Evolutionary conservation across 2,113 vertebrate species (phyloP).

Genomic region (Cercocebus atys): DNA sequence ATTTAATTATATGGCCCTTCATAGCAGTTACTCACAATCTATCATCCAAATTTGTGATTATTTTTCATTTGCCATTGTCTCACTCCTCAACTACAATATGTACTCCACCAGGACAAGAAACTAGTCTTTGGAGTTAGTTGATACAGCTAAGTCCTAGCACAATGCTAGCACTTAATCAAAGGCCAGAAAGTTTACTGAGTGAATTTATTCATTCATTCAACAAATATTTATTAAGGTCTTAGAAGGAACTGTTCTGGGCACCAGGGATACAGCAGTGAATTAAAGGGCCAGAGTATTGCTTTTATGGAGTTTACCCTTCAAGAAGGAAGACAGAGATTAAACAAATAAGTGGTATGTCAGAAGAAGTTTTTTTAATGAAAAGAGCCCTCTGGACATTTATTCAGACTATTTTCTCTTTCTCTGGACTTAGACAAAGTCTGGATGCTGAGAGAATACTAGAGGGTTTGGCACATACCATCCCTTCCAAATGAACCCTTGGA

Average conservation of each 20-base stretch:
- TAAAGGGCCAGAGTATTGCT: not conserved
- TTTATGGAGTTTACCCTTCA: not conserved
- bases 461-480: not conserved
- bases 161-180: not conserved
- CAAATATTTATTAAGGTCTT: not conserved
- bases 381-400: not conserved
- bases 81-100: not conserved
- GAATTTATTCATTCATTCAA: constrained; percentile 21
- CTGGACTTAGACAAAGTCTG: not conserved
- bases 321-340: not conserved
- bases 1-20: not conserved
- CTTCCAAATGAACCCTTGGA: constrained; percentile 35
- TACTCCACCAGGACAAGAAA: not conserved
- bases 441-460: constrained; percentile 21
- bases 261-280: not conserved
- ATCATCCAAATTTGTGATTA: not conserved
- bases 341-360: not conserved
- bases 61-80: not conserved
- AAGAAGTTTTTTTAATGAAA: constrained; percentile 14
- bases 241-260: not conserved
- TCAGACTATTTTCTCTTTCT: constrained; percentile 45
- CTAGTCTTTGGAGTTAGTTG: not conserved
- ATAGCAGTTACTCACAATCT: not conserved
- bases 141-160: not conserved
- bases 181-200: not conserved